A percentile compares a stretch with the other conserved stretches of the same genome.
phyloP scores from a whole-genome alignment of 2,888 invertebrate species.

The Megamerina dolium region DNA sequence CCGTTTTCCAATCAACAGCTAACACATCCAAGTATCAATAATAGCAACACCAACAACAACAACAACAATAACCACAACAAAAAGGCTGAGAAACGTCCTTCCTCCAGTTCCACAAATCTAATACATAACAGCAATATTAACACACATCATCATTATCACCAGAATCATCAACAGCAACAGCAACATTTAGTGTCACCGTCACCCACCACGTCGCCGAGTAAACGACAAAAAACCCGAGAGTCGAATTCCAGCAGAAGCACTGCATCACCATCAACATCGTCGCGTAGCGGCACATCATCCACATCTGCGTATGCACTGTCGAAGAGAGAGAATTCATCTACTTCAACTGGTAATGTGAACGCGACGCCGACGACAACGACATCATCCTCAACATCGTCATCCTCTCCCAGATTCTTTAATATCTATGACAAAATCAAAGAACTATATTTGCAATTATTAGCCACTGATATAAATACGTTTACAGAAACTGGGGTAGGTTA shows the following conservation, averaged over 20 bases:
- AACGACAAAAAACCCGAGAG: slow-evolving; percentile 36
- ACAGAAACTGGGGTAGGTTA: slow-evolving; percentile 45
- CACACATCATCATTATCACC: slow-evolving; percentile 21
- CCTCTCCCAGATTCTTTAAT: slow-evolving; percentile 39
- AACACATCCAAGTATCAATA: slow-evolving; percentile 21
- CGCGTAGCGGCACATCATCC: slow-evolving; percentile 4
- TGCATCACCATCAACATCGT: slow-evolving; percentile 26
- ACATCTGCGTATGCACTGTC: background rate
- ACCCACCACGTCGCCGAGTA: slow-evolving; percentile 42
- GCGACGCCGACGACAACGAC: background rate
- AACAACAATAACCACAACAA: slow-evolving; percentile 22
- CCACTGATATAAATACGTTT: slow-evolving; percentile 44
- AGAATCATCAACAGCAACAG: slow-evolving; percentile 28
- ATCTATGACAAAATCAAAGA: slow-evolving; percentile 48
- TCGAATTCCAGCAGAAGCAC: slow-evolving; percentile 9
- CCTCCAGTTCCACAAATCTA: slow-evolving; percentile 17
- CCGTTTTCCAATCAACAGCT: slow-evolving; percentile 13
- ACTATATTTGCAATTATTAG: slow-evolving; percentile 43
- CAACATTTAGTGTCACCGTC: slow-evolving; percentile 29
- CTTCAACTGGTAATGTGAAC: slow-evolving; percentile 11
- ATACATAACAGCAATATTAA: slow-evolving; percentile 17
- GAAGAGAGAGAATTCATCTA: slow-evolving; percentile 6
- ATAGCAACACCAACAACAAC: slow-evolving; percentile 19
- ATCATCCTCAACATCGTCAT: slow-evolving; percentile 10
- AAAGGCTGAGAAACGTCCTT: slow-evolving; percentile 30